Evolutionary conservation across 2,888 invertebrate genomes (phyloP), one percentile per base, ranked within the genome.

Genomic region (Drosophila kanekoi): DNA sequence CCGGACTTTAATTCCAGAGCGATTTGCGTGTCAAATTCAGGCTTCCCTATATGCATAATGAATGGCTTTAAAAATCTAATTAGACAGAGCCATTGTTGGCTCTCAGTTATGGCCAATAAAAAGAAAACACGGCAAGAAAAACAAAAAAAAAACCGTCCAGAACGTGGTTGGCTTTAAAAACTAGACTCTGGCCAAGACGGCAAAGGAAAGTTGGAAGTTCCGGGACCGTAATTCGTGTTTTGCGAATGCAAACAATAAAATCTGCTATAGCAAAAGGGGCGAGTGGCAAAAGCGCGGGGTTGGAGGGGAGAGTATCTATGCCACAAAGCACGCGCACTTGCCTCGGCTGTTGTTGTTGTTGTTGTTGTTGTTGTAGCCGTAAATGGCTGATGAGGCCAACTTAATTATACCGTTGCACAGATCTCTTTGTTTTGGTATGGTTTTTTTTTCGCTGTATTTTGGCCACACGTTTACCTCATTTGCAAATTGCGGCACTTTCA

Each of bases 331-430:
- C 75, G 84, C 71, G 74, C 81, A 77, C 66, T 54, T 54, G 54
- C 44, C 43, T 23, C 44, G 28, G 52, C 52, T 40, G 3, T 9
- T 10, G 18, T 75, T 66, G 61, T 44, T 28, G 57, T 45, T 62
- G 48, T 37, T 52, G 41, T 43, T 53, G 52, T 45, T 41, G 47
- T 14, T 53, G 48, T 41, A 52, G 63, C 83, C 79, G 71, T 88
- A 86, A 83, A 87, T 80, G 80, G 83, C 78, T 86, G 83, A 83
- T 86, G 87, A 72, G 76, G 83, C 84, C 78, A 88, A 73, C 69
- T 88, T 84, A 84, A 84, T 84, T 84, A 84, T 86, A 73, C 87
- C 84, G 88, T 87, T 82, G 77, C 80, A 65, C 45, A 66, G 60
- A 69, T 62, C 88, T 80, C 74, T 78, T 83, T 81, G 76, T 76